A percentile compares a stretch with the other conserved stretches of the same genome.
phyloP scores from a whole-genome alignment of 2,113 vertebrate genomes.

The Xerus inauris region DNA sequence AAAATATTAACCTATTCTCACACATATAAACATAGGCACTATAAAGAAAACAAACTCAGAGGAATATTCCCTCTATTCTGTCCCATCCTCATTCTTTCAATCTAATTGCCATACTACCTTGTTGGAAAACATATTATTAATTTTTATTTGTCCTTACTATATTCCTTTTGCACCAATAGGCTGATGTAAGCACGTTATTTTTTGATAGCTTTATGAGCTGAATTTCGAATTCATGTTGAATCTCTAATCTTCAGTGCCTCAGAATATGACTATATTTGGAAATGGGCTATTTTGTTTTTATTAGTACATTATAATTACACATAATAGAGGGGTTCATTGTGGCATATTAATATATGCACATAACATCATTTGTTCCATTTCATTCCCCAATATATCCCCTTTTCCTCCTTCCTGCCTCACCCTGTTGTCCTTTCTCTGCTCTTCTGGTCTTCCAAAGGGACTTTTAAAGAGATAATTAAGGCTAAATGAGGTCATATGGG shows the following conservation, averaged over 20 bases:
- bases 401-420: too few species aligned
- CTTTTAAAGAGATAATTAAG: neutral
- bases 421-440: too few species aligned
- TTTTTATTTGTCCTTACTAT: neutral
- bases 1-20: neutral
- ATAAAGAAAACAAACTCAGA: neutral
- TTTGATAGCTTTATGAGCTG: neutral
- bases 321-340: too few species aligned
- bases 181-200: neutral
- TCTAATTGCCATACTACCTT: neutral
- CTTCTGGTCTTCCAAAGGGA: neutral
- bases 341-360: too few species aligned
- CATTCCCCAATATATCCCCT: too few species aligned
- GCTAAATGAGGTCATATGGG: neutral
- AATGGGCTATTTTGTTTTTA: too few species aligned
- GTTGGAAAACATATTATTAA: neutral
- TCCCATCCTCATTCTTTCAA: rapidly evolving
- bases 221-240: neutral
- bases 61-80: neutral
- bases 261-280: neutral
- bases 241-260: rapidly evolving
- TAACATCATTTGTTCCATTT: too few species aligned
- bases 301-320: too few species aligned
- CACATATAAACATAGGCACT: neutral
- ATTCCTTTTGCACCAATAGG: neutral